Evolutionary conservation across 2,113 vertebrate genomes (phyloP), one percentile per base, ranked within the genome.

Genomic region (Ciconia boyciana): DNA sequence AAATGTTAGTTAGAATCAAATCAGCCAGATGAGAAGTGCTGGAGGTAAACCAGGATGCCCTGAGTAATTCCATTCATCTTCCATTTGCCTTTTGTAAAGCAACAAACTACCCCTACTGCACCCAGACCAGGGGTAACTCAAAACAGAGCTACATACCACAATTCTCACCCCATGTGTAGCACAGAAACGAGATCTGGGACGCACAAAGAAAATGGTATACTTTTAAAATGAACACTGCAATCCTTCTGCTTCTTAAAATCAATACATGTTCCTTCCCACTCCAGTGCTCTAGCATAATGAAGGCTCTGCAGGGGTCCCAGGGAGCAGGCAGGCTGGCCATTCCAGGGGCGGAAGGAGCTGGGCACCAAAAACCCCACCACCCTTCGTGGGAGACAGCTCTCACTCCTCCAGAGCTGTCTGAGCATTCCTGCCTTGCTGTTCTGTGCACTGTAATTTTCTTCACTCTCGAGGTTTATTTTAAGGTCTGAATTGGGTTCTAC

Each of bases 1-100:
- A 90, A 94, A 94, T 16, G 57, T 66, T 88, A 46, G 17, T 49
- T 74, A 87, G n/a, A 83, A 94, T 95, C 54, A 89, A 71, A 81
- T 81, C 76, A 96, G 61, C 32, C 9, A 4, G 54, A 77, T 87
- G 49, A 97, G 58, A 91, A 94, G n/a, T 70, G 72, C 62, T 94
- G 72, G 34, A 90, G 82, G 89, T 75, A 89, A 96, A 95, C 85
- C 61, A 54, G 29, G 41, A 86, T 70, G 52, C 44, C 66, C 68
- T 32, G 15, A 80, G 12, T 74, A 94, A 94, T 62, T 64, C 31
- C 52, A 87, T 81, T 89, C 24, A 83, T 61, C 52, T 92, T 78
- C 48, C 49, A 87, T 60, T 69, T 88, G 29, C 44, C 39, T 92
- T 92, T 28, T 49, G 55, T 46, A 68, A 70, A 89, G 78, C 57